Percentiles rank a stretch among this genome's conserved stretches.
Conservation (phyloP, 2,888 invertebrate genomes). For the Baronia brevicornis region DNA sequence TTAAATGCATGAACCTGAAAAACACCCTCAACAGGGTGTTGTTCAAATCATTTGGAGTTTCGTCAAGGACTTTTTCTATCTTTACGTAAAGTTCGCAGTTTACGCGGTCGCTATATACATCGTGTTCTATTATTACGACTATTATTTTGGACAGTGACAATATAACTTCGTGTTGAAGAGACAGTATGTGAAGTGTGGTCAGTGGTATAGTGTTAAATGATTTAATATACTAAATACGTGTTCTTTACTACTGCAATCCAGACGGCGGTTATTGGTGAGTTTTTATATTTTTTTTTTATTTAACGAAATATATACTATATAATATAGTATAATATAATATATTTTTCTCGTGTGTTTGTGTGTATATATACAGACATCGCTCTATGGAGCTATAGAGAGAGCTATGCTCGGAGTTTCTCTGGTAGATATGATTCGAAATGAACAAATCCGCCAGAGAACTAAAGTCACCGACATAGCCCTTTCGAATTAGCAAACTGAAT, state of each 20-base stretch:
- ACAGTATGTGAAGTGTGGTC: slow-evolving; percentile 46
- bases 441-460: too few relatives aligned
- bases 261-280: slow-evolving; percentile 20
- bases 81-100: slow-evolving; percentile 57
- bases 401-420: too few relatives aligned
- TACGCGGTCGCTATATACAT: slow-evolving; percentile 57
- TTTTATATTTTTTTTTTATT: too few relatives aligned
- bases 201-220: slow-evolving; percentile 16
- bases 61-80: slow-evolving; percentile 48
- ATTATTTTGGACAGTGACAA: slow-evolving; percentile 45
- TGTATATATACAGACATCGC: too few relatives aligned
- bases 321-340: too few relatives aligned
- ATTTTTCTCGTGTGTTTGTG: too few relatives aligned
- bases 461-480: too few relatives aligned
- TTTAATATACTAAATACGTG: slow-evolving; percentile 13
- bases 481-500: too few relatives aligned
- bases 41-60: slow-evolving; percentile 33
- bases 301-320: too few relatives aligned
- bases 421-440: too few relatives aligned
- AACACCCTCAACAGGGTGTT: slow-evolving; percentile 26
- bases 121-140: slow-evolving; percentile 59
- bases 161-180: slow-evolving; percentile 25
- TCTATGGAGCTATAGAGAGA: too few relatives aligned
- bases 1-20: slow-evolving; percentile 37
- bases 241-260: slow-evolving; percentile 10